Conservation (phyloP, 2,888 invertebrate species). For the Cacoxenus indagator region DNA sequence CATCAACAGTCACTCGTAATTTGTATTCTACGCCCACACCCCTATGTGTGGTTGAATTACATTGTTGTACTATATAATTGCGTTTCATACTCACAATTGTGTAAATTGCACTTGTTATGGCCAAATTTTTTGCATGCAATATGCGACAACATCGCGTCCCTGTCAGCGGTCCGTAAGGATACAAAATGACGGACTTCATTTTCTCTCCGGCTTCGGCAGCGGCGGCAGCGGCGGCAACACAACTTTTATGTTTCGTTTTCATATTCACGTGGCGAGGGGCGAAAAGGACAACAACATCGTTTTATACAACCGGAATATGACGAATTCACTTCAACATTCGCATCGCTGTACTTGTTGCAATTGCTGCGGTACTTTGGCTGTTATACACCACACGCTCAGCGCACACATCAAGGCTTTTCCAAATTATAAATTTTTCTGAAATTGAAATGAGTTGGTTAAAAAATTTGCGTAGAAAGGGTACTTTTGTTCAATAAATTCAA, state of each 20-base stretch:
- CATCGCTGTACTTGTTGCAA: constrained; percentile 18
- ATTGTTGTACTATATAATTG: not conserved
- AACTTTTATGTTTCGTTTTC: constrained; percentile 59
- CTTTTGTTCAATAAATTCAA: not conserved
- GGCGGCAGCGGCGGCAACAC: constrained; percentile 46
- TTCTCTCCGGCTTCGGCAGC: constrained; percentile 57
- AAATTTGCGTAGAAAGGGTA: not conserved
- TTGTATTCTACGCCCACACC: not conserved
- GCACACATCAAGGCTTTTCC: not conserved
- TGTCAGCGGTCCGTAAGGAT: constrained; percentile 72
- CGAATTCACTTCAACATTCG: not conserved
- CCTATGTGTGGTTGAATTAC: not conserved
- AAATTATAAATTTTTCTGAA: not conserved
- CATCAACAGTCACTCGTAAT: not conserved
- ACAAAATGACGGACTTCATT: constrained; percentile 73
- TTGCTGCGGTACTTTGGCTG: constrained; percentile 10
- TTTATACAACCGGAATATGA: not conserved
- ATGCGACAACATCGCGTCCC: constrained; percentile 75
- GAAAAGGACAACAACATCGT: not conserved
- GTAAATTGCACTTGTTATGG: constrained; percentile 80
- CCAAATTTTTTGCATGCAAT: constrained; percentile 80
- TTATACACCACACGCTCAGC: not conserved
- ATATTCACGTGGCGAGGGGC: constrained; percentile 47
- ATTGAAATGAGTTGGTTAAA: not conserved
- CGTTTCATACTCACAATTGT: constrained; percentile 76